Conservation (phyloP, 2,888 invertebrate genomes). For the Bellardia bayeri region DNA sequence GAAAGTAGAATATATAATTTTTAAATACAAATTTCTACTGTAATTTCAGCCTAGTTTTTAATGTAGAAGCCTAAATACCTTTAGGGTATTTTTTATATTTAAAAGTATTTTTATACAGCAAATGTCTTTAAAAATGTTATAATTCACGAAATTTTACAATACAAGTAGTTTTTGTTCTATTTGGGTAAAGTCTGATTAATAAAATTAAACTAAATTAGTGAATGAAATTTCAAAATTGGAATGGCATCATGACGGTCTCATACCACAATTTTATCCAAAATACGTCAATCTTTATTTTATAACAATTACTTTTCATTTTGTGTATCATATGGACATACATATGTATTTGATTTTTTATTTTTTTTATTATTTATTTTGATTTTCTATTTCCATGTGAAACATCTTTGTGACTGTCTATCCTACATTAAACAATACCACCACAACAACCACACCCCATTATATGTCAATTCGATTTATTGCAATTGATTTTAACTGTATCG, state of each 20-base stretch:
- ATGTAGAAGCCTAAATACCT: too few relatives aligned
- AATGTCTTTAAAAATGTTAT: too few relatives aligned
- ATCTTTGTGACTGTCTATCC: slow-evolving; percentile 57
- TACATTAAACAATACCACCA: slow-evolving; percentile 42
- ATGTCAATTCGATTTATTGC: slow-evolving; percentile 23
- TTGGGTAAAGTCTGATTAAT: too few relatives aligned
- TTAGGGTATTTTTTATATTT: too few relatives aligned
- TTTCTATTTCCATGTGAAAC: slow-evolving; percentile 64
- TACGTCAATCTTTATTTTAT: background rate
- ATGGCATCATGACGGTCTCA: background rate
- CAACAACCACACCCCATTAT: slow-evolving; percentile 36
- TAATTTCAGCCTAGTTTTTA: too few relatives aligned
- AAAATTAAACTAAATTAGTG: background rate
- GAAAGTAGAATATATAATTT: too few relatives aligned
- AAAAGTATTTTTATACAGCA: too few relatives aligned
- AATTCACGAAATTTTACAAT: too few relatives aligned
- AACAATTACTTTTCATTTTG: background rate
- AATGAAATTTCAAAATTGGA: background rate
- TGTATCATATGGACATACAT: too few relatives aligned
- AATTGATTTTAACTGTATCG: slow-evolving; percentile 36
- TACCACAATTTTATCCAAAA: background rate
- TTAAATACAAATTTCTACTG: too few relatives aligned
- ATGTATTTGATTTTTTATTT: background rate
- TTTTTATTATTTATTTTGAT: slow-evolving; percentile 45
- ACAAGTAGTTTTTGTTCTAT: too few relatives aligned